Conservation (phyloP, 2,113 vertebrate genomes). For the Desmodus rotundus region DNA sequence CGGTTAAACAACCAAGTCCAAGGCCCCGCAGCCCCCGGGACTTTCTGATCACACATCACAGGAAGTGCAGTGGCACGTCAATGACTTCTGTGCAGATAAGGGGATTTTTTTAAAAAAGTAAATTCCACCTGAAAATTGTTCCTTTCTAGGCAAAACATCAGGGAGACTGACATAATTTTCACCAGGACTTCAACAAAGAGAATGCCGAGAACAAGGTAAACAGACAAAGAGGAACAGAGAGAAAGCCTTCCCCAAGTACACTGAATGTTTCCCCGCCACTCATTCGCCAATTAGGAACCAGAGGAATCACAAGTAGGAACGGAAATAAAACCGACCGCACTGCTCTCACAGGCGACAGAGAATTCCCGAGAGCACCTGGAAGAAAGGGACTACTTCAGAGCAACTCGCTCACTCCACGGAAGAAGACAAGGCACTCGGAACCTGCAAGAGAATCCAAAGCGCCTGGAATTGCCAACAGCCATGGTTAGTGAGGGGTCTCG, state of each 20-base stretch:
- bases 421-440: neutral
- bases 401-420: neutral
- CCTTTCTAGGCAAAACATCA: constrained; percentile 2
- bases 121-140: constrained; percentile 52
- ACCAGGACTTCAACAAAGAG: neutral
- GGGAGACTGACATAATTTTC: neutral
- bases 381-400: neutral
- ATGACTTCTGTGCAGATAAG: constrained; percentile 23
- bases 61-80: neutral
- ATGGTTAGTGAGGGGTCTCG: neutral
- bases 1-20: neutral
- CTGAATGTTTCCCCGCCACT: neutral
- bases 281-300: neutral
- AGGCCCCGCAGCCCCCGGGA: neutral
- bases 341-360: neutral
- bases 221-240: neutral
- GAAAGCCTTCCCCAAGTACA: neutral
- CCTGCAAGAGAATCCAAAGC: neutral
- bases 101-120: neutral
- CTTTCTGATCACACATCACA: neutral
- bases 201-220: neutral
- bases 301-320: neutral
- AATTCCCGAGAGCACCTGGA: neutral
- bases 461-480: neutral
- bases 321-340: neutral